Evolutionary conservation across 1,140 invertebrate species (phyloP), one percentile per base, ranked within the genome.

Genomic region (Goniozus legneri): DNA sequence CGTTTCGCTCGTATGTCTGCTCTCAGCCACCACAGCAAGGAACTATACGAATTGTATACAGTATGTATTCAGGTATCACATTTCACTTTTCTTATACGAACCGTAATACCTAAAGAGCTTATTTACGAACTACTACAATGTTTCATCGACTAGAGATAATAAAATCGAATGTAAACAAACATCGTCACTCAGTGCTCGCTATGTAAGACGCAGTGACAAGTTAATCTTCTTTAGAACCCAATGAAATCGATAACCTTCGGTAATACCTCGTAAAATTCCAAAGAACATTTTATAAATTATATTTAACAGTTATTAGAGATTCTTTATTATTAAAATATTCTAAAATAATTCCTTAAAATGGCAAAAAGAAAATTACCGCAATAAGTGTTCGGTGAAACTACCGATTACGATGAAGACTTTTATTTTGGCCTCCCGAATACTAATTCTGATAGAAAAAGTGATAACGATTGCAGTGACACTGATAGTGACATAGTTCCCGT

Each of bases 221-320:
- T 35, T 16, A 35, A 16, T 21, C 30, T 0, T 8, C 40, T 32
- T 3, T 33, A 8, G 30, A 13, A 3, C 16, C 4, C 15, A 33
- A 32, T 2, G 40, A 36, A 36, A 44, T 44, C 34, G 42, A 44
- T 15, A 44, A 44, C 3, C 14, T 36, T 44, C 33, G 21, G 3
- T 3, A 4, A 44, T 44, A 44, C 42, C 10, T 44, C 3, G 33
- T 36, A 44, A 34, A 36, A 44, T 36, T 27, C 33, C 33, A 36
- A 36, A 30, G 1, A 27, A 18, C 14, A 44, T 44, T 44, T 37
- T 30, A 19, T 10, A 44, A 36, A 44, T 36, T 44, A 24, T 30
- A 8, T 27, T 44, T 36, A 44, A 87, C 86, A 86, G 83, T 87
- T 83, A 82, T n/a, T n/a, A n/a, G n/a, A n/a, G n/a, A n/a, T n/a